phyloP scores from a whole-genome alignment of 2,888 invertebrate species.

The Acrobasis suavella region DNA sequence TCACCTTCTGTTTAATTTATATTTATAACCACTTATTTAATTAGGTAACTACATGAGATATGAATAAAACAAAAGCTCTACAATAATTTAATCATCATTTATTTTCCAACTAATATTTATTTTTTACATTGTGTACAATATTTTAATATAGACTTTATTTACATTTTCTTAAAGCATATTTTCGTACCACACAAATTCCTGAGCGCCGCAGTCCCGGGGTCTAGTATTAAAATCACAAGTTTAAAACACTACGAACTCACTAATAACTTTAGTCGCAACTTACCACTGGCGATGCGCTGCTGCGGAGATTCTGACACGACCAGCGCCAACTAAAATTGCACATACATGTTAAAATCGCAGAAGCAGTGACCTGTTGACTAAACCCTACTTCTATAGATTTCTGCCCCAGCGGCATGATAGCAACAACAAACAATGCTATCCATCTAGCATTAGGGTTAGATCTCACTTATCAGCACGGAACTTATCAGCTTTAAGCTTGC shows the following conservation, averaged over 20 bases:
- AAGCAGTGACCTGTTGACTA: slow-evolving; percentile 23
- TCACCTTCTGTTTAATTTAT: slow-evolving; percentile 47
- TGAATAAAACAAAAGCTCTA: slow-evolving; percentile 56
- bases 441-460: no score
- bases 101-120: slow-evolving; percentile 40
- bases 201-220: slow-evolving; percentile 41
- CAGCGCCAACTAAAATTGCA: slow-evolving; percentile 69
- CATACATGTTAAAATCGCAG: slow-evolving; percentile 22
- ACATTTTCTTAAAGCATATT: slow-evolving; percentile 25
- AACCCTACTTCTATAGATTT: slow-evolving; percentile 21
- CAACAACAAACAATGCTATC: no score
- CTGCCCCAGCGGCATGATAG: no score
- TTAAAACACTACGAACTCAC: slow-evolving; percentile 64
- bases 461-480: no score
- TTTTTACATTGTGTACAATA: slow-evolving; percentile 51
- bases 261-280: slow-evolving; percentile 69
- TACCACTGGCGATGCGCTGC: slow-evolving; percentile 54
- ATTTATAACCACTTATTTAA: background rate
- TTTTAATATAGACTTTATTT: slow-evolving; percentile 25
- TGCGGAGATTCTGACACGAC: slow-evolving; percentile 32
- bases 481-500: no score
- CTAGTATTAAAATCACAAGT: slow-evolving; percentile 28
- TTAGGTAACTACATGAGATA: background rate
- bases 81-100: slow-evolving; percentile 47
- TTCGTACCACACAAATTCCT: slow-evolving; percentile 43